These are phyloP conservation scores for Spodoptera littoralis DNA, from an alignment of 2,888 invertebrate genomes.

Conservation along the genomic window DNA sequence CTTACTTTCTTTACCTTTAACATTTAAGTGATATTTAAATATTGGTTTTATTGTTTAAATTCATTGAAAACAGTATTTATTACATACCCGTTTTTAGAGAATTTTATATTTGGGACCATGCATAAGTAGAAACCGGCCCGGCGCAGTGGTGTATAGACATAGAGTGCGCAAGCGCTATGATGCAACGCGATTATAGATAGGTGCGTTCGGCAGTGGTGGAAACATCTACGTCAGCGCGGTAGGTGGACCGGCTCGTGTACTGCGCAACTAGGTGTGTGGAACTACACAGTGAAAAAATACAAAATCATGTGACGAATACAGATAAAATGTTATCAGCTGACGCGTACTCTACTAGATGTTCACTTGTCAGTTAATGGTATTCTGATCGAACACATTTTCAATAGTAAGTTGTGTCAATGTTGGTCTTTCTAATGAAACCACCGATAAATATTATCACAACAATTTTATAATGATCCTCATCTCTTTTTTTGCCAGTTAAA, in stretches of 20 bases:
- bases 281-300: slow-evolving; percentile 23
- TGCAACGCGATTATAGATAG: slow-evolving; percentile 60
- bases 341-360: slow-evolving; percentile 56
- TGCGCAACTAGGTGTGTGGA: slow-evolving; percentile 34
- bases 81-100: too few species aligned
- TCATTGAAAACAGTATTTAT: too few species aligned
- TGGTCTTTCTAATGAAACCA: too few species aligned
- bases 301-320: slow-evolving; percentile 53
- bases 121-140: too few species aligned
- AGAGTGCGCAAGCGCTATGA: slow-evolving; percentile 58
- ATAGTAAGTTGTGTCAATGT: slow-evolving; percentile 2
- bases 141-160: slow-evolving; percentile 15
- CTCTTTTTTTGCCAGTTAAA: too few species aligned
- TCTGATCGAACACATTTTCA: background rate
- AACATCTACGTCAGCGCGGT: slow-evolving; percentile 59
- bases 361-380: slow-evolving; percentile 43
- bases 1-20: too few species aligned
- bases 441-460: too few species aligned
- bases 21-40: too few species aligned
- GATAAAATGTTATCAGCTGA: slow-evolving; percentile 62
- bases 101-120: too few species aligned
- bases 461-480: too few species aligned
- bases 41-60: too few species aligned
- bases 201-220: slow-evolving; percentile 40
- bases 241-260: slow-evolving; percentile 31